Percentiles rank a stretch among this genome's conserved stretches.
These are phyloP conservation scores for Glaucidium brasilianum DNA, from an alignment of 2,113 vertebrate genomes.

Conservation along the genomic window DNA sequence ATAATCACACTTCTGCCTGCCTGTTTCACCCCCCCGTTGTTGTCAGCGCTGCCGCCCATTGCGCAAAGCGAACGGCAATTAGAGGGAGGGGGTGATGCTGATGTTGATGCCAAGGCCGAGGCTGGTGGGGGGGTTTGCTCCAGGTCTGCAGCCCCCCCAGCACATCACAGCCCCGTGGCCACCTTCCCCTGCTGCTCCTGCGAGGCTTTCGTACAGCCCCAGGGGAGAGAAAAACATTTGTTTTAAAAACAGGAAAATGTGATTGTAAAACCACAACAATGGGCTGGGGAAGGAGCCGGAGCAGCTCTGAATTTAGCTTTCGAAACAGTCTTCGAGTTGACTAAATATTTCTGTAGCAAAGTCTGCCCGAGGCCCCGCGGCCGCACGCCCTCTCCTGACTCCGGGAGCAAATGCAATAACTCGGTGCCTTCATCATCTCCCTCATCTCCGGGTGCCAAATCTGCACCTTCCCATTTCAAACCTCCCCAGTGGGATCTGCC, in stretches of 20 bases:
- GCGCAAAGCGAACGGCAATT: background rate
- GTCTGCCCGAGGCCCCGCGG: background rate
- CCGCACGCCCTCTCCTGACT: background rate
- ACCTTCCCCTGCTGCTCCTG: background rate
- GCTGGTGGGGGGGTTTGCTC: background rate
- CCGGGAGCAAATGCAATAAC: background rate
- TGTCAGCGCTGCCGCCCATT: background rate
- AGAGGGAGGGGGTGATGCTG: background rate
- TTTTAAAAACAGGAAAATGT: slow-evolving; percentile 70
- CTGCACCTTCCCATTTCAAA: background rate
- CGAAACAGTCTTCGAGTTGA: background rate
- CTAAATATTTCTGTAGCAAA: background rate
- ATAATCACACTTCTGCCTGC: background rate
- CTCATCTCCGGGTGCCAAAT: accelerated
- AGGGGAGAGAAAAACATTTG: slow-evolving; percentile 27
- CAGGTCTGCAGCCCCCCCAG: accelerated
- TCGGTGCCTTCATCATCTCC: accelerated
- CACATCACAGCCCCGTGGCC: accelerated
- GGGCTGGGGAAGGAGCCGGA: slow-evolving; percentile 46
- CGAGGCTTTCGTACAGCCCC: background rate
- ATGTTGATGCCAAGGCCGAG: accelerated
- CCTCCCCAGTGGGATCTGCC: background rate
- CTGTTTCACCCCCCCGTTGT: background rate
- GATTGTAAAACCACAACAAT: slow-evolving; percentile 70
- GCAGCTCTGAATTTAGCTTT: background rate